Conservation (phyloP, 2,888 invertebrate species). For the Petrophora chlorosata region DNA sequence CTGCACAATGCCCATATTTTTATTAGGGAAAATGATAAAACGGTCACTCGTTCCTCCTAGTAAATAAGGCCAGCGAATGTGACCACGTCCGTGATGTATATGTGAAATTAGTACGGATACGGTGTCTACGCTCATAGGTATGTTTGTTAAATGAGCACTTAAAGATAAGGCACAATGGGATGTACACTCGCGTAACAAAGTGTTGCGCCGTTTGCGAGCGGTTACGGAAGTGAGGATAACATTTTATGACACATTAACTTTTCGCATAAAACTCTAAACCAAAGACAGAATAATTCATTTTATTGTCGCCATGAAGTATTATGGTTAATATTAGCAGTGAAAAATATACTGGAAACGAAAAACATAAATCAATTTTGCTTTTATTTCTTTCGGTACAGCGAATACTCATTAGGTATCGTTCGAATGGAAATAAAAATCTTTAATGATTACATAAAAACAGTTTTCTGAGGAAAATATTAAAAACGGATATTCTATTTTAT, state of each 20-base stretch:
- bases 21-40: conserved; percentile 25
- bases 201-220: conserved; percentile 9
- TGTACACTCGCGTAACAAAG: conserved; percentile 3
- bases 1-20: conserved; percentile 13
- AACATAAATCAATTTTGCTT: conserved; percentile 6
- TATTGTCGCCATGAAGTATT: conserved; percentile 9
- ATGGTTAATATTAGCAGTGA: conserved; percentile 7
- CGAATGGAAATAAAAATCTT: too few relatives aligned
- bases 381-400: conserved; percentile 5
- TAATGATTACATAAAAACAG: too few relatives aligned
- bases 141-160: not conserved
- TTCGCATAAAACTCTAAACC: conserved; percentile 17
- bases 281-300: conserved; percentile 13
- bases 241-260: conserved; percentile 21
- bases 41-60: conserved; percentile 21
- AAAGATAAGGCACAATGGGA: conserved; percentile 8
- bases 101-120: conserved; percentile 23
- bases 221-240: conserved; percentile 8
- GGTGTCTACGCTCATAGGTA: conserved; percentile 6
- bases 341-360: conserved; percentile 7
- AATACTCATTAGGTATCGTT: too few relatives aligned
- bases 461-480: too few relatives aligned
- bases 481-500: not conserved
- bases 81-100: conserved; percentile 12
- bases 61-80: conserved; percentile 30